phyloP scores from a whole-genome alignment of 2,797 vertebrate genomes.

The Danio kyathit region DNA sequence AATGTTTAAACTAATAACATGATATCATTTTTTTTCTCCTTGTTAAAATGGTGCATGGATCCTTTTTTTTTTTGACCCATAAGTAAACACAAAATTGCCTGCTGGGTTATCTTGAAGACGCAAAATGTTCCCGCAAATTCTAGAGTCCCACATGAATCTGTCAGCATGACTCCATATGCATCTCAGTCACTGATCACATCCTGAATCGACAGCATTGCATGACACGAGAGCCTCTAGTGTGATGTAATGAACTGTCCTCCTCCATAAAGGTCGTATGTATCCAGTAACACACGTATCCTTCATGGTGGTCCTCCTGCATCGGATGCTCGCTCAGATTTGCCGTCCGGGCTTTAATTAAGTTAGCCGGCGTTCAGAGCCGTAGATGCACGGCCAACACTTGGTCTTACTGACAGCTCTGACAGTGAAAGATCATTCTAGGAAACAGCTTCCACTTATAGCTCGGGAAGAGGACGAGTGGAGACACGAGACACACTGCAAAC shows the following conservation, averaged over 20 bases:
- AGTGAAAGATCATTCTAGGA: constrained; percentile 69
- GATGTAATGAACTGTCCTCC: constrained; percentile 14
- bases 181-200: constrained; percentile 34
- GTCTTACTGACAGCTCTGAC: constrained; percentile 68
- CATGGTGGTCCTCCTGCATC: background rate
- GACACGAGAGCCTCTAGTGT: background rate
- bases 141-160: constrained; percentile 66
- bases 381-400: constrained; percentile 62
- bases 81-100: too few species aligned
- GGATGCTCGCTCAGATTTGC: constrained; percentile 50
- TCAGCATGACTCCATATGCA: constrained; percentile 72
- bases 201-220: background rate
- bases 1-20: too few species aligned
- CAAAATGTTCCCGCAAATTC: too few species aligned
- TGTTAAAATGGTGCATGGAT: too few species aligned
- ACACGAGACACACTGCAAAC: background rate
- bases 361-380: constrained; percentile 58
- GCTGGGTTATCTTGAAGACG: too few species aligned
- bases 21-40: too few species aligned
- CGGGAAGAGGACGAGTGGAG: constrained; percentile 68
- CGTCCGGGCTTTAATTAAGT: constrained; percentile 64
- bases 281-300: constrained; percentile 16
- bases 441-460: constrained; percentile 71
- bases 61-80: too few species aligned
- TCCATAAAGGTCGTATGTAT: constrained; percentile 24